Conservation (phyloP, 2,113 vertebrate genomes). For the Micronycteris hirsuta region DNA sequence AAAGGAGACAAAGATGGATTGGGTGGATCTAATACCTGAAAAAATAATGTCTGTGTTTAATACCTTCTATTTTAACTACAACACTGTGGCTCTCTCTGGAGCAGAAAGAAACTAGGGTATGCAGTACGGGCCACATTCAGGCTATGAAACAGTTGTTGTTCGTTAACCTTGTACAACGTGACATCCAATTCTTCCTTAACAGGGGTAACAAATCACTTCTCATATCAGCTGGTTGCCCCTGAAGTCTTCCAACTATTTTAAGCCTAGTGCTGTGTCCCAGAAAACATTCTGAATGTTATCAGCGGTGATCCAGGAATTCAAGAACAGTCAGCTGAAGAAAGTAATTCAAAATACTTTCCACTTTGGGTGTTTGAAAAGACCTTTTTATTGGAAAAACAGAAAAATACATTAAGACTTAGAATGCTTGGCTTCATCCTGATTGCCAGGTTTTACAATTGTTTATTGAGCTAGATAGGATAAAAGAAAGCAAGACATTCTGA, state of each 20-base stretch:
- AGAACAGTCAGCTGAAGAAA: slow-evolving; percentile 38
- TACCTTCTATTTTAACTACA: slow-evolving; percentile 20
- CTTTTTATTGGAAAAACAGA: slow-evolving; percentile 6
- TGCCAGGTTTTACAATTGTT: slow-evolving; percentile 25
- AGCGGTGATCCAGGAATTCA: slow-evolving; percentile 20
- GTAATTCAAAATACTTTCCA: slow-evolving; percentile 45
- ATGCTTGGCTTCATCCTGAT: slow-evolving; percentile 44
- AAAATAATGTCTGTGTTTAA: slow-evolving; percentile 31
- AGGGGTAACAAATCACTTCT: background rate
- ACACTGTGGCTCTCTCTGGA: background rate
- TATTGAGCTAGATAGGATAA: background rate
- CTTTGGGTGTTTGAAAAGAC: slow-evolving; percentile 31
- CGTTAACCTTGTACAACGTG: slow-evolving; percentile 48
- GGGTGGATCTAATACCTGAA: background rate
- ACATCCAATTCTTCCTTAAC: slow-evolving; percentile 15
- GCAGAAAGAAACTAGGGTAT: background rate
- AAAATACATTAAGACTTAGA: slow-evolving; percentile 39
- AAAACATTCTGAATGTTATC: slow-evolving; percentile 57
- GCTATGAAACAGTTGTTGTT: background rate
- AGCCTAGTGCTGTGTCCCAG: slow-evolving; percentile 32
- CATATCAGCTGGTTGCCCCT: background rate
- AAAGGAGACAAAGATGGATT: slow-evolving; percentile 57
- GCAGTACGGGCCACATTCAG: background rate
- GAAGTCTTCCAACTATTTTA: slow-evolving; percentile 60
- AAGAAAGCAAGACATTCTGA: background rate